Conservation (phyloP, 2,888 invertebrate genomes). For the Criorhina ranunculi region DNA sequence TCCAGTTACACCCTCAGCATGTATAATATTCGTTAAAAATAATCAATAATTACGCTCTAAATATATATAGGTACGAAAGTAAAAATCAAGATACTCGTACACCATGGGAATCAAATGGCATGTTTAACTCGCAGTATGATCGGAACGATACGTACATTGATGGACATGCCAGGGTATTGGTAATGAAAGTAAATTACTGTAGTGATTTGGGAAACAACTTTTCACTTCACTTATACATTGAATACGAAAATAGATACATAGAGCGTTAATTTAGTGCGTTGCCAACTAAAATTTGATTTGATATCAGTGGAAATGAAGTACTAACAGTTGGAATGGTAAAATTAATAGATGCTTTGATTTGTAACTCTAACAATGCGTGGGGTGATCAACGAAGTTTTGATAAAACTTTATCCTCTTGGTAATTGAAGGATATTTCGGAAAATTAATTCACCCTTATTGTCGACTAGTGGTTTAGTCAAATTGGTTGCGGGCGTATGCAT, state of each 20-base stretch:
- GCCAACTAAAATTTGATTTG: not conserved
- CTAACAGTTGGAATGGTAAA: not conserved
- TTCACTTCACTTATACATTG: not conserved
- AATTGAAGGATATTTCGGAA: too few relatives aligned
- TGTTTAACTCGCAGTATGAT: not conserved
- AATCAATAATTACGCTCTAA: conserved; percentile 23
- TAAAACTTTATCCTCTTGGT: not conserved
- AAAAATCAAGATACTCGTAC: conserved; percentile 19
- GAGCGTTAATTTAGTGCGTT: not conserved
- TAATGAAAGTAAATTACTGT: conserved; percentile 1
- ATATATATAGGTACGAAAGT: conserved; percentile 7
- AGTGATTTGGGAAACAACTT: conserved; percentile 6
- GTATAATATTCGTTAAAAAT: not conserved
- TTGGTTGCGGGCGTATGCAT: too few relatives aligned
- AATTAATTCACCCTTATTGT: too few relatives aligned
- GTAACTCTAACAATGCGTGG: not conserved
- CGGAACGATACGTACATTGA: not conserved
- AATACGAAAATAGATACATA: not conserved
- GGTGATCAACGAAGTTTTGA: not conserved
- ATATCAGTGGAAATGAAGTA: not conserved
- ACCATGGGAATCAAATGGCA: not conserved
- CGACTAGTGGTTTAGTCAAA: too few relatives aligned
- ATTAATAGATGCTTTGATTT: not conserved
- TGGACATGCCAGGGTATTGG: not conserved
- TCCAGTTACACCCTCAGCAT: not conserved